Evolutionary conservation across 2,797 vertebrate genomes (phyloP).

Genomic region (Monodelphis domestica): DNA sequence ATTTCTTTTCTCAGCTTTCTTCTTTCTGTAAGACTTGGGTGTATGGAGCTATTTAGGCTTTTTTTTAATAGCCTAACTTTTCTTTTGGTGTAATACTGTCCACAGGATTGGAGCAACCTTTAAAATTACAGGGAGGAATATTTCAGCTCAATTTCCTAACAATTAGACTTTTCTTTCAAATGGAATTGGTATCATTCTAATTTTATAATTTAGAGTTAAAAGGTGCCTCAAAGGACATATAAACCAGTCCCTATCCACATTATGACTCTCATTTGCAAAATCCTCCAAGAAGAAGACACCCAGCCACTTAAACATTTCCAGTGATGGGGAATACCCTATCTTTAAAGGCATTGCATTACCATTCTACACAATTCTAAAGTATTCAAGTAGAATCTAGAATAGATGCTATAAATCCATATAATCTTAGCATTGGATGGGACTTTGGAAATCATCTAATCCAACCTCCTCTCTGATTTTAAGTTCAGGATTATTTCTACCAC

Average conservation of each 20-base stretch:
- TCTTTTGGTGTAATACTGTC: constrained; percentile 39
- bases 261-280: neutral
- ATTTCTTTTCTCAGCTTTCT: constrained; percentile 9
- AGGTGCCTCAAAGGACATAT: neutral
- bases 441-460: neutral
- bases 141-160: neutral
- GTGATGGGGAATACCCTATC: neutral
- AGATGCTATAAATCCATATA: neutral
- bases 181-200: neutral
- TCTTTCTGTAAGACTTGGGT: constrained; percentile 16
- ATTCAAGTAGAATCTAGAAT: neutral
- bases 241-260: neutral
- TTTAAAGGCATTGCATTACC: neutral
- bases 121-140: constrained; percentile 42
- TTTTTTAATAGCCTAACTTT: constrained; percentile 28
- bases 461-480: neutral
- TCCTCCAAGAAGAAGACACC: neutral
- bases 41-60: constrained; percentile 28
- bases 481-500: neutral
- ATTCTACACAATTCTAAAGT: neutral
- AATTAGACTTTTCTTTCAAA: neutral
- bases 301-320: neutral
- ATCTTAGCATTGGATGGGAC: neutral
- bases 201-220: neutral
- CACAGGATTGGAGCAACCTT: neutral